Percentiles rank a stretch among this genome's conserved stretches.
These are phyloP conservation scores for Agrotis ipsilon DNA, from an alignment of 2,888 invertebrate genomes.

Conservation along the genomic window DNA sequence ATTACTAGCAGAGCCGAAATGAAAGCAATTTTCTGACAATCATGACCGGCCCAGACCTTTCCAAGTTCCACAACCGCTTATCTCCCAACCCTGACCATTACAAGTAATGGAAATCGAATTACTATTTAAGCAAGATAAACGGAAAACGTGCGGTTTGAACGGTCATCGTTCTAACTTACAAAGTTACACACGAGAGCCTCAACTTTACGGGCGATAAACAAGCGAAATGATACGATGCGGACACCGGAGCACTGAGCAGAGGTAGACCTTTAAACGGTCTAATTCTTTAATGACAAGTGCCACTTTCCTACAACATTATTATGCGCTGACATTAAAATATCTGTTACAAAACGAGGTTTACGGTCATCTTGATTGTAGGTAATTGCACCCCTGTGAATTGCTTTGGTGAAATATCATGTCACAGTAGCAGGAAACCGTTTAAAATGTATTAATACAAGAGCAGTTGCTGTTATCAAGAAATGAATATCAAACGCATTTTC, in stretches of 20 bases:
- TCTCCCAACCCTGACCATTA: slow-evolving; percentile 81
- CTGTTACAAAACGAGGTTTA: slow-evolving; percentile 8
- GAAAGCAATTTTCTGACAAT: slow-evolving; percentile 81
- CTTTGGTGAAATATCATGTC: slow-evolving; percentile 4
- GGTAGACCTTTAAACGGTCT: slow-evolving; percentile 36
- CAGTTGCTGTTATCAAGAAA: slow-evolving; percentile 50
- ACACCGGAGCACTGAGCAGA: slow-evolving; percentile 24
- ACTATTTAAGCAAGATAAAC: slow-evolving; percentile 84
- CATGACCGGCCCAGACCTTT: slow-evolving; percentile 73
- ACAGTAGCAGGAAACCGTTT: not conserved
- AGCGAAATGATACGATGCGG: slow-evolving; percentile 48
- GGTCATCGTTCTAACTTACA: slow-evolving; percentile 66
- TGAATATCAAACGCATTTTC: slow-evolving; percentile 53
- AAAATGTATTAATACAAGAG: slow-evolving; percentile 11
- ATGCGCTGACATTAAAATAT: slow-evolving; percentile 40
- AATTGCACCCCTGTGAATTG: slow-evolving; percentile 24
- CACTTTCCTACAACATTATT: slow-evolving; percentile 29
- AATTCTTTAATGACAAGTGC: slow-evolving; percentile 52
- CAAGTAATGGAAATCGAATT: slow-evolving; percentile 86
- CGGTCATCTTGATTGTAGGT: slow-evolving; percentile 22
- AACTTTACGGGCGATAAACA: slow-evolving; percentile 66
- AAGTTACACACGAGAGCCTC: slow-evolving; percentile 69
- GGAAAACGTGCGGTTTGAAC: slow-evolving; percentile 75
- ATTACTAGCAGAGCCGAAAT: slow-evolving; percentile 76
- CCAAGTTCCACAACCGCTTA: slow-evolving; percentile 78